phyloP scores from a whole-genome alignment of 2,888 invertebrate species.

The Muscina levida region DNA sequence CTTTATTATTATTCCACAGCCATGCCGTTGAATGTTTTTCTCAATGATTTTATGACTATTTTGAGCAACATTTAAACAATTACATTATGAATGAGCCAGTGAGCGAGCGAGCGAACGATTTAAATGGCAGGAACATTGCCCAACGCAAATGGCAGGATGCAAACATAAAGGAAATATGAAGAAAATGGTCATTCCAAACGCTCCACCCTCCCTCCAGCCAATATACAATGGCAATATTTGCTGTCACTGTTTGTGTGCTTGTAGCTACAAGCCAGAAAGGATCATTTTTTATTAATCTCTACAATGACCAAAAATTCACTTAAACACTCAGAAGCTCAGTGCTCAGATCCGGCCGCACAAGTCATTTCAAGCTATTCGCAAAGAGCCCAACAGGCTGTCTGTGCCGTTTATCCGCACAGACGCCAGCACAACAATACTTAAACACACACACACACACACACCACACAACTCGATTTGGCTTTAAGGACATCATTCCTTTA shows the following conservation, averaged over 20 bases:
- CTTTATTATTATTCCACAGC: not conserved
- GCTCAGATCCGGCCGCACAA: conserved; percentile 5
- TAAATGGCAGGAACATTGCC: conserved; percentile 29
- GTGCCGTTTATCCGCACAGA: not conserved
- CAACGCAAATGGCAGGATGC: no score
- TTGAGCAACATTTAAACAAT: conserved; percentile 62
- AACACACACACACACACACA: not conserved
- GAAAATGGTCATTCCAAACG: not conserved
- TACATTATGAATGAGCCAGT: conserved; percentile 59
- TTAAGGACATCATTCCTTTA: conserved; percentile 21
- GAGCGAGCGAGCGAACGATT: no score
- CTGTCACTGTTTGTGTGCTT: not conserved
- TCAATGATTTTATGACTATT: conserved; percentile 62
- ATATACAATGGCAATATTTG: no score
- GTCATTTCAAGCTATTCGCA: no score
- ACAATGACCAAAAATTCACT: conserved; percentile 60
- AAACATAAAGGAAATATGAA: conserved; percentile 10
- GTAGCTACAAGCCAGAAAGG: conserved; percentile 40
- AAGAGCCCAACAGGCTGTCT: conserved; percentile 24
- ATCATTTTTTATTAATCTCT: conserved; percentile 62
- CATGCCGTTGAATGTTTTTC: conserved; percentile 36
- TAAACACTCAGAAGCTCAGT: conserved; percentile 48
- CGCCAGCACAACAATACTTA: not conserved
- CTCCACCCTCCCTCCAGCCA: not conserved
- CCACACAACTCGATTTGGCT: not conserved